Evolutionary conservation across 2,113 vertebrate genomes (phyloP), one percentile per base, ranked within the genome.

Genomic region (human): DNA sequence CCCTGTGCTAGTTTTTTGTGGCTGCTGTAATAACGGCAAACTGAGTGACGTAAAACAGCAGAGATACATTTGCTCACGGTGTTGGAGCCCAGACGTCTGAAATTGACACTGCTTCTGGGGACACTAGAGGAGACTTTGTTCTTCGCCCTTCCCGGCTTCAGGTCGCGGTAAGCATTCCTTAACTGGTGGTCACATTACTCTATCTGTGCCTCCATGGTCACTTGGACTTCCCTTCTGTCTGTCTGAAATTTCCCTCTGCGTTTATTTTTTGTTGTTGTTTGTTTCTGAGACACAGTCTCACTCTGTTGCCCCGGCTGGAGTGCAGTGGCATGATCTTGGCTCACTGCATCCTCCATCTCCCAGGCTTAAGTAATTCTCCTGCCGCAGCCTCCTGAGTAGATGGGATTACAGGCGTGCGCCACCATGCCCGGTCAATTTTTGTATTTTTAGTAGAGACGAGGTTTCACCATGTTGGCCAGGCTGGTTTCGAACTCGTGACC

Each of bases 61-160:
- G 27, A 14, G 18, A n/a, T 23, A 7, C 50, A 23, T 73, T 13
- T 14, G 20, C 23, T 94, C 59, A 16, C 22, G 30, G 23, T 66
- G 27, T 40, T 45, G 27, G 48, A 80, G 43, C 30, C 72, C 18
- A 18, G 40, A 61, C 45, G 8, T 61, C 70, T 30, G 22, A 57
- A 48, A 20, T 2, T 6, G 14, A 22, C 2, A 3, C n/a, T 0
- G 8, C 30, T 86, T 22, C 80, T 30, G 2, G 50, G 18, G 30
- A 1, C 4, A 0, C 30, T 23, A 2, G 0, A 59, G 14, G 27
- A 17, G 25, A 20, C 6, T 64, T n/a, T 7, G 4, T 5, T 40
- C 13, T 27, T 55, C 20, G 16, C 4, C 11, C 10, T 5, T 22
- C 40, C 70, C 0, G 0, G 20, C 14, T 52, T 59, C 80, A 0